phyloP scores from a whole-genome alignment of 2,113 vertebrate genomes.

The Callopanchax toddi region DNA sequence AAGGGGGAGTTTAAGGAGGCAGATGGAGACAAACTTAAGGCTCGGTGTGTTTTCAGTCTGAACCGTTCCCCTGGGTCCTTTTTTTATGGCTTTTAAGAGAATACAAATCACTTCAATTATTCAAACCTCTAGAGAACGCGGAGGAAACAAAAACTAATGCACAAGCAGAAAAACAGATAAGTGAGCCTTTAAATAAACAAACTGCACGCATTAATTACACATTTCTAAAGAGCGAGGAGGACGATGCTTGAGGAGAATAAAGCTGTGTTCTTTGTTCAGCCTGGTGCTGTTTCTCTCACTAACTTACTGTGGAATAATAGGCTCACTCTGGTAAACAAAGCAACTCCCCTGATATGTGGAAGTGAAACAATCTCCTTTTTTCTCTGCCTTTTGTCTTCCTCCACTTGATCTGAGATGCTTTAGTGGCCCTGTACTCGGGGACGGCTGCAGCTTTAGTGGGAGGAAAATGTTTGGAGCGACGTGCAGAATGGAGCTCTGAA shows the following conservation, averaged over 20 bases:
- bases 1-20: slow-evolving; percentile 54
- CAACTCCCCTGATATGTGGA: slow-evolving; percentile 52
- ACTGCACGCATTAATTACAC: slow-evolving; percentile 67
- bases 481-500: slow-evolving; percentile 25
- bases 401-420: slow-evolving; percentile 57
- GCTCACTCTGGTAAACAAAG: slow-evolving; percentile 73
- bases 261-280: slow-evolving; percentile 30
- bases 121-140: slow-evolving; percentile 63
- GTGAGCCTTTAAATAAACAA: slow-evolving; percentile 63
- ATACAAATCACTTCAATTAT: slow-evolving; percentile 76
- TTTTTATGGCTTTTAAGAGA: slow-evolving; percentile 63
- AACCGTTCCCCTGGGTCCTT: slow-evolving; percentile 54
- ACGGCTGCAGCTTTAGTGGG: slow-evolving; percentile 46
- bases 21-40: slow-evolving; percentile 66
- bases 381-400: slow-evolving; percentile 60
- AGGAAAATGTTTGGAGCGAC: slow-evolving; percentile 39
- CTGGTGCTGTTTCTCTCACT: slow-evolving; percentile 34
- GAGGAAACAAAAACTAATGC: slow-evolving; percentile 50
- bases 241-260: slow-evolving; percentile 38
- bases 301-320: slow-evolving; percentile 50
- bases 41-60: slow-evolving; percentile 61
- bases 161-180: slow-evolving; percentile 48
- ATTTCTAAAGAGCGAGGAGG: slow-evolving; percentile 52
- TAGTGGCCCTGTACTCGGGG: slow-evolving; percentile 44
- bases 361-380: slow-evolving; percentile 50